These are phyloP conservation scores for Pycnomerus fuliginosus DNA, from an alignment of 2,888 invertebrate genomes.

Conservation along the genomic window DNA sequence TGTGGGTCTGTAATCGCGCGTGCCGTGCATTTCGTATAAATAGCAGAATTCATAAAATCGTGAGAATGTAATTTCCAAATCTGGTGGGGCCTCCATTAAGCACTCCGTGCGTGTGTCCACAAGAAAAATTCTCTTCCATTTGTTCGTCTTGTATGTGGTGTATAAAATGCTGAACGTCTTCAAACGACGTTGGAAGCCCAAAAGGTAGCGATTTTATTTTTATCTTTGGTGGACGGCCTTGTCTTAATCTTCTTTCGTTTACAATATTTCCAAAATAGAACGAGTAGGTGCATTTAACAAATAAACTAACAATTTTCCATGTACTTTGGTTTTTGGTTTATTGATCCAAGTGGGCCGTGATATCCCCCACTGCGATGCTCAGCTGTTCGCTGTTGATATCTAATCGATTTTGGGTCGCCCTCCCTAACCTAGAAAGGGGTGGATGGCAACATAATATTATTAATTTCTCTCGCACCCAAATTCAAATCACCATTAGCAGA, in stretches of 20 bases:
- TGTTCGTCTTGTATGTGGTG: slow-evolving; percentile 25
- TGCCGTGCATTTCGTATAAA: background rate
- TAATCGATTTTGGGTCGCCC: slow-evolving; percentile 23
- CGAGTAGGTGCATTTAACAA: background rate
- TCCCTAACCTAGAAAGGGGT: slow-evolving; percentile 13
- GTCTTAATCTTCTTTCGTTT: slow-evolving; percentile 1
- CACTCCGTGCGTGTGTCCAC: too few relatives aligned
- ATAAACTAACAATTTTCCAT: background rate
- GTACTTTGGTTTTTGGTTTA: slow-evolving; percentile 20
- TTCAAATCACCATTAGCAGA: too few relatives aligned
- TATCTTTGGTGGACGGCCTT: slow-evolving; percentile 10
- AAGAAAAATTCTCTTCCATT: slow-evolving; percentile 13
- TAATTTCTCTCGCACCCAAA: too few relatives aligned
- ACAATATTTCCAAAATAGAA: slow-evolving; percentile 7
- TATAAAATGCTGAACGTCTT: slow-evolving; percentile 64
- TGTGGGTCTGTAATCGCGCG: background rate
- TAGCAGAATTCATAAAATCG: background rate
- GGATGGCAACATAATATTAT: too few relatives aligned
- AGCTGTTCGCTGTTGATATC: slow-evolving; percentile 42
- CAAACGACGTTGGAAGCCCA: slow-evolving; percentile 69
- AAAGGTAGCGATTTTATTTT: slow-evolving; percentile 56
- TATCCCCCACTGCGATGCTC: slow-evolving; percentile 34
- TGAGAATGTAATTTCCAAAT: too few relatives aligned
- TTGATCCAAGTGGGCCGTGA: slow-evolving; percentile 33
- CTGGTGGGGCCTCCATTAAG: too few relatives aligned